Evolutionary conservation across 2,113 vertebrate genomes (phyloP), one percentile per base, ranked within the genome.

Genomic region (Cygnus atratus): DNA sequence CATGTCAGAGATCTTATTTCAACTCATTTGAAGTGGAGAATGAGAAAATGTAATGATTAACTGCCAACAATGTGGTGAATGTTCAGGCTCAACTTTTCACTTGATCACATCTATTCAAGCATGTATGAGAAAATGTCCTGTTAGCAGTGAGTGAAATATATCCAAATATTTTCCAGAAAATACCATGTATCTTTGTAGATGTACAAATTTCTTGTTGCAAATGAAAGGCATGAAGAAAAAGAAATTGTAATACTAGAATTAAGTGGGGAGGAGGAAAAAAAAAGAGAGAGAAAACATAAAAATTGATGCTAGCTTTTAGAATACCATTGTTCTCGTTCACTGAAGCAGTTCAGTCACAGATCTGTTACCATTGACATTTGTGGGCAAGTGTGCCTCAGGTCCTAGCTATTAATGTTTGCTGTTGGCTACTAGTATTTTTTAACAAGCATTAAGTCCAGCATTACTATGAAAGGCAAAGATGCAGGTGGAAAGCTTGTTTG

Each of bases 31-130:
- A 96, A 92, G 77, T 84, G 33, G 24, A 44, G 35, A 78, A 78
- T 84, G 37, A 86, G 88, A 92, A 94, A 87, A 91, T 78, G 35
- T 81, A 91, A 87, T 74, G 33, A 88, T 94, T 94, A 96, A 93
- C 82, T 93, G 65, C 73, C 48, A 88, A 18, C 76, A 77, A 29
- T 0, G 2, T 68, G 28, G 59, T 41, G 66, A 91, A 58, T 74
- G 59, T 67, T 91, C n/a, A 84, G 75, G 44, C 35, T 9, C 12
- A 72, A 14, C 52, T 90, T 95, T 92, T 93, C 39, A 43, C 19
- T 88, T 55, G 17, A 29, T 68, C 39, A 81, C 39, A 37, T 84
- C 73, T 91, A n/a, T 87, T 91, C 39, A 57, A 43, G 81, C 57
- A 39, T 75, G 43, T 61, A n/a, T 57, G 43, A 84, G 44, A 46